Evolutionary conservation across 2,113 vertebrate species (phyloP), one percentile per base, ranked within the genome.

Genomic region (Etheostoma cragini): DNA sequence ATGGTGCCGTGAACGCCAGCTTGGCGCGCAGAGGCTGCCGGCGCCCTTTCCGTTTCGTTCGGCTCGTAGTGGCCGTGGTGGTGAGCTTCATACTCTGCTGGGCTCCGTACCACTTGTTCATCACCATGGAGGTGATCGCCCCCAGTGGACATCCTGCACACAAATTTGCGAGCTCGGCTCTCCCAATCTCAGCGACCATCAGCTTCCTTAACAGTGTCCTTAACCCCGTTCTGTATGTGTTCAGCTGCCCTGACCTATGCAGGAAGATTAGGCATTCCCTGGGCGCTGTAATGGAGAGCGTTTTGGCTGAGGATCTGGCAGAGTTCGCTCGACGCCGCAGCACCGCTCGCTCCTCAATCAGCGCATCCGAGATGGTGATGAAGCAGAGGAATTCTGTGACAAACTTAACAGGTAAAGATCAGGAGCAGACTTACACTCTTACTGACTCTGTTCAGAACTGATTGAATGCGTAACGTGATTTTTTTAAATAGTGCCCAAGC

Each of bases 181-280:
- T 96, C 50, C 92, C 94, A 1, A 42, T 89, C 0, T 71, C 84
- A 19, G 85, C 87, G 22, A 90, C 82, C 5, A 72, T 95, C 0
- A 67, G 91, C 65, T 96, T 96, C 88, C 13, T 96, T 6, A 95
- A 95, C 92, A 92, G 95, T 12, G 88, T 95, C 68, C 42, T 96
- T 38, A 96, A 96, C 84, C 96, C 95, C 15, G 53, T 96, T 47
- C 92, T 96, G 71, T 96, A 96, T 17, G 94, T 96, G 57, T 84
- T 96, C 80, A 96, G 95, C 70, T 96, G 95, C 75, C 94, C 91
- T 0, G 94, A 95, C 75, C 76, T 96, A 79, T 82, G 92, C 80
- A 75, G 2, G 30, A 95, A 93, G 78, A 94, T 96, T 74, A 88
- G 87, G 15, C 85, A 91, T 73, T 96, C 95, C 5, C 82, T 96